Base-by-base conservation (phyloP, 2,888 invertebrate genomes). In the Drosophila planitibia region DNA sequence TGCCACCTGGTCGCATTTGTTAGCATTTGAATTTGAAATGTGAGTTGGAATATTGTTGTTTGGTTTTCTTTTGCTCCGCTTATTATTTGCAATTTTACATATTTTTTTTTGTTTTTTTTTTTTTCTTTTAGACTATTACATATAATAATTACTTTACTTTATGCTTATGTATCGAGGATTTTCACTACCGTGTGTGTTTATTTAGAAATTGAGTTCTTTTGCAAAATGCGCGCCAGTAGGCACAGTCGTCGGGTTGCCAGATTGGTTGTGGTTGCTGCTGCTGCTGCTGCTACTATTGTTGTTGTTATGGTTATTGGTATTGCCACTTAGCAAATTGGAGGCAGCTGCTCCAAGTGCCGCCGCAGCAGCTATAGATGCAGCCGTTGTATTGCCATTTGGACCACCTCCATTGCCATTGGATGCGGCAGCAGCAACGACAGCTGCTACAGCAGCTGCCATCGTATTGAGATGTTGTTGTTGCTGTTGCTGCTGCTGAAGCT, bases 161-260 rank as follows among this genome's bases (percentile, higher is more conserved):
- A 83, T 90, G 90, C 82, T 89, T 90, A 85, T 90, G 75, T 86
- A 83, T 69, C 85, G 83, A 85, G 85, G 85, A 85, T 90, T 85
- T 89, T 86, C 84, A 90, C 85, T 85, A 85, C 86, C 90, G 85
- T 86, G 67, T 85, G 16, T 54, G 22, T 57, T 55, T 32, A 52
- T 80, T 90, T 85, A 85, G 84, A 91, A 87, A 89, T 92, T 90
- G 82, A 92, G 90, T 90, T 91, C 92, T 80, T 92, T 92, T 83
- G 91, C 85, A 85, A 90, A 90, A 84, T 91, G 91, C 76, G 86
- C 81, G 51, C 80, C 81, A 69, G 72, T 72, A 83, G 81, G 81
- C 73, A 81, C 77, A 80, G 71, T 76, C 66, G 58, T 67, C 69
- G 82, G 71, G 61, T 82, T 82, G 81, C 79, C 77, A 72, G 79